These are phyloP conservation scores for Crotalus horridus DNA, from an alignment of 2,113 vertebrate genomes.

Conservation along the genomic window DNA sequence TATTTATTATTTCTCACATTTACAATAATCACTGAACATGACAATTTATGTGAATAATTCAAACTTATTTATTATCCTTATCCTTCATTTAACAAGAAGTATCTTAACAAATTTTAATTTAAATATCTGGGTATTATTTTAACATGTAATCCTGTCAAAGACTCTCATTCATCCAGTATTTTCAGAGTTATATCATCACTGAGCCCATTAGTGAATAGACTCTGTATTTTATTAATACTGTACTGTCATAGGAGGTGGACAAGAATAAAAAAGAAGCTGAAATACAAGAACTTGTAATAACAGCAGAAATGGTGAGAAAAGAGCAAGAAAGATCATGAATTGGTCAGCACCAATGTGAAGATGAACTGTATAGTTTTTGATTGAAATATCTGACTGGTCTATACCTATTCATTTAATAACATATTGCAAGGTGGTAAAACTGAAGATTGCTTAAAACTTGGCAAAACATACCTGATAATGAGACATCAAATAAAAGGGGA, in stretches of 20 bases:
- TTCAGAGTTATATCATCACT: slow-evolving; percentile 90
- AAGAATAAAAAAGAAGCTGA: neutral
- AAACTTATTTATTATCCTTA: slow-evolving; percentile 87
- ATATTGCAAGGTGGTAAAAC: neutral
- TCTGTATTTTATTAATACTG: slow-evolving; percentile 86
- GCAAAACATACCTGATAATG: neutral
- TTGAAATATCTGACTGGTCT: neutral
- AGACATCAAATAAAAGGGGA: neutral
- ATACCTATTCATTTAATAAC: neutral
- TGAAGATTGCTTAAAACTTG: neutral
- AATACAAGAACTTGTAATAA: neutral
- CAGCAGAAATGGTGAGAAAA: neutral
- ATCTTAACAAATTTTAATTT: slow-evolving; percentile 94
- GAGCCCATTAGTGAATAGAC: slow-evolving; percentile 86
- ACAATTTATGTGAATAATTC: slow-evolving; percentile 83
- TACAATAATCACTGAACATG: slow-evolving; percentile 80
- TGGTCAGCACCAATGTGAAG: neutral
- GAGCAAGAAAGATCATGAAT: neutral
- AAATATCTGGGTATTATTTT: slow-evolving; percentile 81
- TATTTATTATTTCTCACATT: slow-evolving; percentile 83
- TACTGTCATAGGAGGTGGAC: slow-evolving; percentile 77
- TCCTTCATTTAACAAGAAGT: slow-evolving; percentile 83
- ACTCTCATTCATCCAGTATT: slow-evolving; percentile 91
- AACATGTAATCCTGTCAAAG: slow-evolving; percentile 86
- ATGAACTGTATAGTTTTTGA: neutral